Evolutionary conservation across 2,797 vertebrate genomes (phyloP).

Genomic region (Enoplosus armatus): DNA sequence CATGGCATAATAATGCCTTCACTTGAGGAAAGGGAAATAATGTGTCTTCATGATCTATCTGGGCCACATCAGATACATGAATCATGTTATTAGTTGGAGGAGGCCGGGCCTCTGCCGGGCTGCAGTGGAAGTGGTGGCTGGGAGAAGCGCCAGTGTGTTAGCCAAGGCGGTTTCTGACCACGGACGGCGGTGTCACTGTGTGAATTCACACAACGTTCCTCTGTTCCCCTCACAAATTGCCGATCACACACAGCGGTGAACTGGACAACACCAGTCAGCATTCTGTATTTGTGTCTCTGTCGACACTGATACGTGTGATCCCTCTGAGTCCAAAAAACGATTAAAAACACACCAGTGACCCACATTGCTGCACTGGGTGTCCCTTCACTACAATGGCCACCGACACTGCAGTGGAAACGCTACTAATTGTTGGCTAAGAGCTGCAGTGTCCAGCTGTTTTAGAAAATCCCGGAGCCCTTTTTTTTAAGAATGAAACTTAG

Average conservation of each 20-base stretch:
- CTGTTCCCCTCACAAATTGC: not conserved
- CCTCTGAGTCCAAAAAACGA: too few relatives aligned
- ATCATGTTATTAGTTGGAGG: constrained; percentile 66
- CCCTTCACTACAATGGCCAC: not conserved
- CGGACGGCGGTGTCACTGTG: constrained; percentile 12
- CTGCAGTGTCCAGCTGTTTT: not conserved
- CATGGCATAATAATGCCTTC: constrained; percentile 70
- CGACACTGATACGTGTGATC: too few relatives aligned
- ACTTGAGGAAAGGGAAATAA: constrained; percentile 69
- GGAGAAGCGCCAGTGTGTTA: constrained; percentile 7
- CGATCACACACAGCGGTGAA: not conserved
- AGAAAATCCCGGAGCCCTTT: not conserved
- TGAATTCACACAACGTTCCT: constrained; percentile 14
- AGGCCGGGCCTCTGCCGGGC: not conserved
- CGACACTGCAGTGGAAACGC: not conserved
- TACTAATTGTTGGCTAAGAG: not conserved
- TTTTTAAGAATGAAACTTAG: not conserved
- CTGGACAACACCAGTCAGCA: not conserved
- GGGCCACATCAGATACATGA: constrained; percentile 71
- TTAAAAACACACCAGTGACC: not conserved
- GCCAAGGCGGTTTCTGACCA: constrained; percentile 11
- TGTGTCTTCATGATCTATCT: constrained; percentile 74
- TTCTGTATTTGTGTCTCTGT: too few relatives aligned
- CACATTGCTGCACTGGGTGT: not conserved
- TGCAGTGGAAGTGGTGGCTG: constrained; percentile 13